These are phyloP conservation scores for Psococerastis gibbosa DNA, from an alignment of 2,888 invertebrate species.

Conservation along the genomic window DNA sequence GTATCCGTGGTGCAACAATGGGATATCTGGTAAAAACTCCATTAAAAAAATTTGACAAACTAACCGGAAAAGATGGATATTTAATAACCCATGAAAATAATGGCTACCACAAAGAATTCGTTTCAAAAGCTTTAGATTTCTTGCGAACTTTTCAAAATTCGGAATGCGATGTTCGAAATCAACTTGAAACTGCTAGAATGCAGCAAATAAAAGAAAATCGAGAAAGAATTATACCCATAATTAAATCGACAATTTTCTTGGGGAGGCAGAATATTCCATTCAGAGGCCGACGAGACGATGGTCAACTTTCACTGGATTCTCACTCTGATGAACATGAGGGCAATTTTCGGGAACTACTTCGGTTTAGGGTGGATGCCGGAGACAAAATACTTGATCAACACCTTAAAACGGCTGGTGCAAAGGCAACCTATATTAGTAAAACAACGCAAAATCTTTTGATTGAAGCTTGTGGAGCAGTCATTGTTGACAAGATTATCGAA, in stretches of 20 bases:
- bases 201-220: constrained; percentile 9
- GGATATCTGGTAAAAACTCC: background rate
- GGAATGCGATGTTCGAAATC: constrained; percentile 1
- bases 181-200: background rate
- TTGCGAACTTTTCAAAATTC: constrained; percentile 5
- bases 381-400: constrained; percentile 18
- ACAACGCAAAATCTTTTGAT: constrained; percentile 20
- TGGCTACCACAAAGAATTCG: constrained; percentile 10
- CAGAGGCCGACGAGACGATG: constrained; percentile 17
- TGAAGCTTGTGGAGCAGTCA: constrained; percentile 18
- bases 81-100: constrained; percentile 8
- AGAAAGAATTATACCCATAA: constrained; percentile 15
- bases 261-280: constrained; percentile 19
- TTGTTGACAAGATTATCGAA: constrained; percentile 16
- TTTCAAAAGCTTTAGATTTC: constrained; percentile 5
- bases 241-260: constrained; percentile 16
- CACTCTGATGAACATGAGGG: constrained; percentile 14
- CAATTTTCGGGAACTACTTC: constrained; percentile 18
- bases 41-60: constrained; percentile 10
- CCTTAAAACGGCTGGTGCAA: constrained; percentile 16
- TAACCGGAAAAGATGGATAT: constrained; percentile 10
- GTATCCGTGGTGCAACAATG: no score
- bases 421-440: constrained; percentile 20
- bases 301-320: constrained; percentile 8
- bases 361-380: constrained; percentile 18